A percentile compares a stretch with the other conserved stretches of the same genome.
Conservation (phyloP, 2,888 invertebrate genomes). For the Caenorhabditis macrosperma region DNA sequence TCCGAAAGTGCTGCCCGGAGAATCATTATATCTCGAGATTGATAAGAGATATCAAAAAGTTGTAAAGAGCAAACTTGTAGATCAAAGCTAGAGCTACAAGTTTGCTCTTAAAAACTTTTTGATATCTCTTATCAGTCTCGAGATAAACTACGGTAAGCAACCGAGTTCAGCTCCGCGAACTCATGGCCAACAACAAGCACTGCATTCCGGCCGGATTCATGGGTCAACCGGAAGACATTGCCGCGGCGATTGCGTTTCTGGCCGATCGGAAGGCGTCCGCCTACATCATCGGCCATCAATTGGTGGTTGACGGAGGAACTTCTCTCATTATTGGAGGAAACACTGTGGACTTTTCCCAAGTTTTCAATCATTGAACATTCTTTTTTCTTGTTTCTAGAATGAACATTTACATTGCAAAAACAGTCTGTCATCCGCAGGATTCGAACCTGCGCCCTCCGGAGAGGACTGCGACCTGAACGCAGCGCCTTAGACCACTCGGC, state of each 20-base stretch:
- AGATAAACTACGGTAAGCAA: too few species aligned
- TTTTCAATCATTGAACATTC: too few species aligned
- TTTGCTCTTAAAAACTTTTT: too few species aligned
- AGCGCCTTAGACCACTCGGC: constrained; percentile 90
- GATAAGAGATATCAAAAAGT: too few species aligned
- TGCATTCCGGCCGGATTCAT: constrained; percentile 36
- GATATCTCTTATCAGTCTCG: too few species aligned
- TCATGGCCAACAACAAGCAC: constrained; percentile 7
- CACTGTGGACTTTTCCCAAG: too few species aligned
- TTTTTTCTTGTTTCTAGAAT: too few species aligned
- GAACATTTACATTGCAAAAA: too few species aligned
- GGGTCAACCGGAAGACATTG: constrained; percentile 49
- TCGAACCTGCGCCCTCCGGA: constrained; percentile 76
- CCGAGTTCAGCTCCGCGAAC: constrained; percentile 4
- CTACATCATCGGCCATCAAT: constrained; percentile 55
- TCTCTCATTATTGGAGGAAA: constrained; percentile 43
- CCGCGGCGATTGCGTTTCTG: constrained; percentile 49
- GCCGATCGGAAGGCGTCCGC: constrained; percentile 45
- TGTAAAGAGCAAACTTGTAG: too few species aligned
- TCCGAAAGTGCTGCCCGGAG: too few species aligned
- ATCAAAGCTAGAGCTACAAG: too few species aligned
- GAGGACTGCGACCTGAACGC: constrained; percentile 87
- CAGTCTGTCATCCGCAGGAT: constrained; percentile 70
- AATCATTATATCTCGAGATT: too few species aligned
- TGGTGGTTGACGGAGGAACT: constrained; percentile 57